These are phyloP conservation scores for Onchidella celtica DNA, from an alignment of 2,888 invertebrate genomes.

Conservation along the genomic window DNA sequence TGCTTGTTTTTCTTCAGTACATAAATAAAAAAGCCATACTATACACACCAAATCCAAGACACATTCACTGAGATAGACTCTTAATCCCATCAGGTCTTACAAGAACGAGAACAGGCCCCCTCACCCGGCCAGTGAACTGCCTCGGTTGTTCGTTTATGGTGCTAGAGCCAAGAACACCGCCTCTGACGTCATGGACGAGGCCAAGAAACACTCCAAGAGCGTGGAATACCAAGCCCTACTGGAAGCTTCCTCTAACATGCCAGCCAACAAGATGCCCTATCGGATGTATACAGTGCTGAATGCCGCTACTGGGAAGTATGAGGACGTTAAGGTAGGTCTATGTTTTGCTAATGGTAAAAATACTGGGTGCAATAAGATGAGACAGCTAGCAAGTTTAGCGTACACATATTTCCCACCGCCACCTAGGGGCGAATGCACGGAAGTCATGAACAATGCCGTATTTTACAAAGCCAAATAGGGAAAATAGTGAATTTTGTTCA, in stretches of 20 bases:
- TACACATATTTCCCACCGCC: too few species aligned
- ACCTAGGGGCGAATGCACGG: too few species aligned
- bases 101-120: slow-evolving; percentile 41
- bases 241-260: slow-evolving; percentile 79
- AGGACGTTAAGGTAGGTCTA: neutral
- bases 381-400: too few species aligned
- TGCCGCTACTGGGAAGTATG: slow-evolving; percentile 72
- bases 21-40: too few species aligned
- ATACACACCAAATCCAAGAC: too few species aligned
- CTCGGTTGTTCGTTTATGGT: slow-evolving; percentile 88
- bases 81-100: slow-evolving; percentile 81
- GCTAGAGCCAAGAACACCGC: slow-evolving; percentile 94
- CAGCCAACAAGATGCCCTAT: slow-evolving; percentile 87
- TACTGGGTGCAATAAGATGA: too few species aligned
- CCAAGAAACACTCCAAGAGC: slow-evolving; percentile 83
- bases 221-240: slow-evolving; percentile 74
- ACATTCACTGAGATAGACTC: too few species aligned
- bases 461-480: too few species aligned
- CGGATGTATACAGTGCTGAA: slow-evolving; percentile 91
- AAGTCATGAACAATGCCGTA: too few species aligned
- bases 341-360: too few species aligned
- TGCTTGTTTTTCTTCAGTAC: too few species aligned
- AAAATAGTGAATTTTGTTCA: too few species aligned
- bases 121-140: slow-evolving; percentile 82
- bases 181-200: slow-evolving; percentile 86